A percentile compares a stretch with the other conserved stretches of the same genome.
Conservation (phyloP, 2,797 vertebrate genomes). For the Lepilemur septentrionalis region DNA sequence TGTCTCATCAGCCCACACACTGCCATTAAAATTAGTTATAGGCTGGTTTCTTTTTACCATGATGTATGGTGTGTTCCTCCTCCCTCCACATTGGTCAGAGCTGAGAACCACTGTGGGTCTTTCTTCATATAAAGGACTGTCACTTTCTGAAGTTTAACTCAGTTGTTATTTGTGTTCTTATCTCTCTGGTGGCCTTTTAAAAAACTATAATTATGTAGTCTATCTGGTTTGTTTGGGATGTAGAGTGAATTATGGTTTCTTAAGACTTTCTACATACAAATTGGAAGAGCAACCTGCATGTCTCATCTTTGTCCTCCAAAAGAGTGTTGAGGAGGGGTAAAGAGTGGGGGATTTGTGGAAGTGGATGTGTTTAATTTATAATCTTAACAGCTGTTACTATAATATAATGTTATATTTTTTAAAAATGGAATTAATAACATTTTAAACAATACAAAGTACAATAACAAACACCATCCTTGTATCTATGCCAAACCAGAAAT, state of each 20-base stretch:
- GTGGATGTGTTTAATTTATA: not conserved
- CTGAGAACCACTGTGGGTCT: not conserved
- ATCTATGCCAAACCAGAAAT: not conserved
- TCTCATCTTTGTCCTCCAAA: not conserved
- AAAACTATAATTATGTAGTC: constrained; percentile 8
- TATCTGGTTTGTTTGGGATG: constrained; percentile 7
- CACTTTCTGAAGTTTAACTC: not conserved
- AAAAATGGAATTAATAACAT: not conserved
- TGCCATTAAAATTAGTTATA: not conserved
- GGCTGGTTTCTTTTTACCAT: not conserved
- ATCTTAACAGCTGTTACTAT: not conserved
- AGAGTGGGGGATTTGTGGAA: not conserved
- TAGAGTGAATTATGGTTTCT: constrained; percentile 25
- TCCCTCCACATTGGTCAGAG: not conserved
- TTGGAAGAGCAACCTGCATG: not conserved
- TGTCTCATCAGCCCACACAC: not conserved
- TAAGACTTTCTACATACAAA: not conserved
- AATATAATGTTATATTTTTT: not conserved
- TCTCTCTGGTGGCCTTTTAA: not conserved
- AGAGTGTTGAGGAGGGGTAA: not conserved
- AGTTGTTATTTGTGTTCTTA: not conserved
- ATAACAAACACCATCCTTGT: not conserved
- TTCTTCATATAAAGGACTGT: not conserved
- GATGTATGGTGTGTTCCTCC: not conserved
- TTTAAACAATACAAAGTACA: not conserved